phyloP scores from a whole-genome alignment of 2,113 vertebrate species.

The Okapia johnstoni region DNA sequence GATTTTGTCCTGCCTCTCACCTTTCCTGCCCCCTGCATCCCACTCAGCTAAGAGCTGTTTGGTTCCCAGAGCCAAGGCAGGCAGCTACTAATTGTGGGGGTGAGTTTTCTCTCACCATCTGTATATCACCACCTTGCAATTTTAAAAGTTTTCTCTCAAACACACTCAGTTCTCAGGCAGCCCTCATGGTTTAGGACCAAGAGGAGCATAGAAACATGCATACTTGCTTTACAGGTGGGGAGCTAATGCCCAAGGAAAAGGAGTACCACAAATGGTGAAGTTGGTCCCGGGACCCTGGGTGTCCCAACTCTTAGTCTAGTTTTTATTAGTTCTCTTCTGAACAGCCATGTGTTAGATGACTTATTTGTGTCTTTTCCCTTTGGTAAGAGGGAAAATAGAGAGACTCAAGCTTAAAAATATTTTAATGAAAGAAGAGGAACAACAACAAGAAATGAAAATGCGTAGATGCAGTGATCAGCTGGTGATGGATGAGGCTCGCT shows the following conservation, averaged over 20 bases:
- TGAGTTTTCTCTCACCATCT: neutral
- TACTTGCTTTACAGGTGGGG: neutral
- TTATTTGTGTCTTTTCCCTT: neutral
- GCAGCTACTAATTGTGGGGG: neutral
- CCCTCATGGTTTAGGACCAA: neutral
- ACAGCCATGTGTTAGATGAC: neutral
- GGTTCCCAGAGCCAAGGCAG: neutral
- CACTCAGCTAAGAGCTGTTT: neutral
- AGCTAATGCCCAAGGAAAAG: neutral
- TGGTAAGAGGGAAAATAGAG: neutral
- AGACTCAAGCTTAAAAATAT: neutral
- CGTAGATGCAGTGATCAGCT: neutral
- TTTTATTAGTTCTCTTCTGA: neutral
- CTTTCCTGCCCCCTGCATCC: neutral
- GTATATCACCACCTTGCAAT: neutral
- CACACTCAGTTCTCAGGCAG: neutral
- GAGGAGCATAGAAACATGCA: neutral
- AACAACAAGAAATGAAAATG: neutral
- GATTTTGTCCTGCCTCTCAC: neutral
- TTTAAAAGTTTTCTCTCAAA: neutral
- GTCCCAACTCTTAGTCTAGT: neutral
- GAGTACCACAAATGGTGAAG: fast-evolving
- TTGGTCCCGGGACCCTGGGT: fast-evolving
- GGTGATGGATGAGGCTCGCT: neutral
- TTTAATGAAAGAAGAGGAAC: neutral